phyloP scores from a whole-genome alignment of 35 echinoderm and acorn worm genomes.

The Acanthaster planci region DNA sequence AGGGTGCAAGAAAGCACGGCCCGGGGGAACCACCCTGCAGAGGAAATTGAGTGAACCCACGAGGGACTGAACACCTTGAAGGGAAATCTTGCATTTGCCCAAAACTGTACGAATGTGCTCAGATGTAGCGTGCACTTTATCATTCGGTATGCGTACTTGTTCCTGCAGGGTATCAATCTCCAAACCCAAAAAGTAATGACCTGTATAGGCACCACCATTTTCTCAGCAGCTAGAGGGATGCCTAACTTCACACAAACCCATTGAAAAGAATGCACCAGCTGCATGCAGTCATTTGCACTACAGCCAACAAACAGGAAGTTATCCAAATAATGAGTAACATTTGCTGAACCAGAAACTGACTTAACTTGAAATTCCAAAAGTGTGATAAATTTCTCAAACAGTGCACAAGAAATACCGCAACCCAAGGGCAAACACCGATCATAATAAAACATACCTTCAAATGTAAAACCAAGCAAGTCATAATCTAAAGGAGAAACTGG shows the following conservation, averaged over 20 bases:
- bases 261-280: background rate
- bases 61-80: background rate
- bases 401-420: no score
- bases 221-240: slow-evolving; percentile 21
- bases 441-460: no score
- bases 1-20: slow-evolving; percentile 23
- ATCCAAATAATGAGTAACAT: slow-evolving; percentile 35
- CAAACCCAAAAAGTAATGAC: slow-evolving; percentile 2
- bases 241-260: slow-evolving; percentile 3
- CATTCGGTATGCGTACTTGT: background rate
- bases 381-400: no score
- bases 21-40: slow-evolving; percentile 39
- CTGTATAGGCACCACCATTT: slow-evolving; percentile 4
- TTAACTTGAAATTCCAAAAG: no score
- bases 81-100: background rate
- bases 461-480: no score
- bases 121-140: background rate
- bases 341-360: no score
- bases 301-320: background rate
- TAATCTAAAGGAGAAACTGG: no score
- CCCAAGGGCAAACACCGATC: no score
- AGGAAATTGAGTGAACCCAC: slow-evolving; percentile 46
- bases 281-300: background rate
- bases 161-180: slow-evolving; percentile 17
- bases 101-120: background rate